Evolutionary conservation across 2,888 invertebrate genomes (phyloP).

Genomic region (Agriotes lineatus): DNA sequence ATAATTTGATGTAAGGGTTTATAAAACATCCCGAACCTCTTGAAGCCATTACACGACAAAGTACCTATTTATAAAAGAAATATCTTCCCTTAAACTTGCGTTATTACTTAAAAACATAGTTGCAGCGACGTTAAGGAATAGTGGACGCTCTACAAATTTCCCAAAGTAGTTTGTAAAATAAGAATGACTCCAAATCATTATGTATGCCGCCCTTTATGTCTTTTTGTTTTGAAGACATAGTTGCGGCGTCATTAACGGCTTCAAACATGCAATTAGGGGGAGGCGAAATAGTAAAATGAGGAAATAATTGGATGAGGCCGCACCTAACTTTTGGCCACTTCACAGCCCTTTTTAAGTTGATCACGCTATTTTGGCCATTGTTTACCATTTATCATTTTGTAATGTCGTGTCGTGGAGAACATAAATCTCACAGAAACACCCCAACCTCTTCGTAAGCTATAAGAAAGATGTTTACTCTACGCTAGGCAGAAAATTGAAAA

Average conservation of each 20-base stretch:
- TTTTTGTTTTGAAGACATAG: background rate
- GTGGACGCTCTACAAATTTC: no score
- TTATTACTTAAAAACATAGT: no score
- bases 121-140: no score
- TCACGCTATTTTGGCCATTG: slow-evolving; percentile 26
- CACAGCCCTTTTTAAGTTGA: slow-evolving; percentile 12
- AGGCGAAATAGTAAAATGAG: background rate
- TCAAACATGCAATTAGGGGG: background rate
- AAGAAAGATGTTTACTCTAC: background rate
- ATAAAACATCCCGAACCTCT: no score
- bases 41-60: no score
- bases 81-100: no score
- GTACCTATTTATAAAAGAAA: no score
- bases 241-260: background rate
- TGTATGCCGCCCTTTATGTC: no score
- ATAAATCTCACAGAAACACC: background rate
- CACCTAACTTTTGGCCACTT: slow-evolving; percentile 16
- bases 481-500: no score
- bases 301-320: slow-evolving; percentile 22
- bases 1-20: no score
- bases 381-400: slow-evolving; percentile 20
- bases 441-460: background rate
- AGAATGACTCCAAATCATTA: no score
- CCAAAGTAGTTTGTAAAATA: no score
- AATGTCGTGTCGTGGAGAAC: slow-evolving; percentile 5